Conservation (phyloP, 2,888 invertebrate genomes). For the Dascillus cervinus region DNA sequence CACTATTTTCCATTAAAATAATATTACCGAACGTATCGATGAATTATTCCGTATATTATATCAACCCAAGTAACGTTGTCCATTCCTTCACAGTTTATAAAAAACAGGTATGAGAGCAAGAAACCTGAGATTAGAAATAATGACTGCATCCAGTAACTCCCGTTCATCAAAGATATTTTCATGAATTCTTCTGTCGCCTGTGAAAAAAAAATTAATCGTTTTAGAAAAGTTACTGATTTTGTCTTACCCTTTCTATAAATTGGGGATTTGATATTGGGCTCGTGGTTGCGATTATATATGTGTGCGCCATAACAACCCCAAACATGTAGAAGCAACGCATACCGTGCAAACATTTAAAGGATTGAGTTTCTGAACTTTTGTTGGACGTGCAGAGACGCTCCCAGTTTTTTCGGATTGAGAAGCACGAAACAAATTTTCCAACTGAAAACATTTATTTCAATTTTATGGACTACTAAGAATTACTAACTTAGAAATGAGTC, state of each 20-base stretch:
- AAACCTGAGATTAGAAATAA: constrained; percentile 36
- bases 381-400: constrained; percentile 7
- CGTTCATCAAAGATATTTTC: constrained; percentile 31
- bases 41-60: too few relatives aligned
- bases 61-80: constrained; percentile 21
- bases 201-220: too few relatives aligned
- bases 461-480: too few relatives aligned
- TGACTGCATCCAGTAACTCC: constrained; percentile 34
- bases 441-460: too few relatives aligned
- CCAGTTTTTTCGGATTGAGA: constrained; percentile 14
- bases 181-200: constrained; percentile 14
- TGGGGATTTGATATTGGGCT: constrained; percentile 5
- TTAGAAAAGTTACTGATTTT: too few relatives aligned
- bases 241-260: constrained; percentile 10
- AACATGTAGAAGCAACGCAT: constrained; percentile 13
- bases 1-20: too few relatives aligned
- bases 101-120: constrained; percentile 28
- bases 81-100: constrained; percentile 17
- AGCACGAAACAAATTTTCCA: constrained; percentile 7
- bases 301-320: constrained; percentile 11
- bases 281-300: constrained; percentile 5
- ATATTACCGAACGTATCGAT: too few relatives aligned
- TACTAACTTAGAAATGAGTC: too few relatives aligned
- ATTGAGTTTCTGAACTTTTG: constrained; percentile 1
- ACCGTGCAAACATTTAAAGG: constrained; percentile 10